A percentile compares a stretch with the other conserved stretches of the same genome.
Evolutionary conservation across 1,140 invertebrate species (phyloP).

Genomic region (Theocolax elegans): DNA sequence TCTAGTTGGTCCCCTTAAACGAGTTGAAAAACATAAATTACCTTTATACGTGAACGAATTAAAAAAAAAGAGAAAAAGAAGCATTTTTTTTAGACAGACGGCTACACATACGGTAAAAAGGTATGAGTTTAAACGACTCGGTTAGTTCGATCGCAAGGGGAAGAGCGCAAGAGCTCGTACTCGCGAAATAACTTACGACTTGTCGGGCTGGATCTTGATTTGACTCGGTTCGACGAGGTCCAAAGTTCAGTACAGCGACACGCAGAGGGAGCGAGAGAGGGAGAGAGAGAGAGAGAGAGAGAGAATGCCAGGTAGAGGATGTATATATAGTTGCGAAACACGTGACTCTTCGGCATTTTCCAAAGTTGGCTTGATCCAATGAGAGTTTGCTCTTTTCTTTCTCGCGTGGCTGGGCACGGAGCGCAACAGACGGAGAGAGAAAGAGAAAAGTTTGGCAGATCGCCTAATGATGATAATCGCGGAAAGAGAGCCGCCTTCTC

Average conservation of each 20-base stretch:
- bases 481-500: slow-evolving; percentile 18
- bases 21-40: too few relatives aligned
- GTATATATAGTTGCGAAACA: slow-evolving; percentile 26
- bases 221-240: not conserved
- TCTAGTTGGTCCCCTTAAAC: too few relatives aligned
- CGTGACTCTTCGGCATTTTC: slow-evolving; percentile 48
- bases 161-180: too few relatives aligned
- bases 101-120: too few relatives aligned
- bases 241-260: too few relatives aligned
- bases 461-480: slow-evolving; percentile 35
- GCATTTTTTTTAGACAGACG: too few relatives aligned
- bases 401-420: not conserved
- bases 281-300: not conserved
- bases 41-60: too few relatives aligned
- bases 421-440: not conserved
- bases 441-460: slow-evolving; percentile 25
- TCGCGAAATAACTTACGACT: slow-evolving; percentile 36
- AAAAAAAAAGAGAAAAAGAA: too few relatives aligned
- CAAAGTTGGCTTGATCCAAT: too few relatives aligned
- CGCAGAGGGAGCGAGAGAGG: too few relatives aligned
- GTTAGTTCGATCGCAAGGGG: too few relatives aligned
- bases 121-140: too few relatives aligned
- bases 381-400: slow-evolving; percentile 32
- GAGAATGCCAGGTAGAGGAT: not conserved
- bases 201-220: slow-evolving; percentile 30